phyloP scores from a whole-genome alignment of 2,888 invertebrate genomes.

The Polydrusus cervinus region DNA sequence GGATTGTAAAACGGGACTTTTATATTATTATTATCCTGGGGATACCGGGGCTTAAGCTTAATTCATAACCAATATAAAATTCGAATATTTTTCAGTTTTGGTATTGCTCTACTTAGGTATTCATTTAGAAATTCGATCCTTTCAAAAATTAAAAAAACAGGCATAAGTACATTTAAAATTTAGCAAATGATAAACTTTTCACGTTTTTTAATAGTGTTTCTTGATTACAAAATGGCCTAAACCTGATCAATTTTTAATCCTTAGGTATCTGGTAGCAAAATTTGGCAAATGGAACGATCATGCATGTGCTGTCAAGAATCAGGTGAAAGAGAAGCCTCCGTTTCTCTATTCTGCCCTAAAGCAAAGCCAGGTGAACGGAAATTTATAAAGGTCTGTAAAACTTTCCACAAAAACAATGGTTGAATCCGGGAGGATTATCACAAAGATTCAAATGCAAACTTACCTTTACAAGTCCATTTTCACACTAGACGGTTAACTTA shows the following conservation, averaged over 20 bases:
- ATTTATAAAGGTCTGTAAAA: slow-evolving; percentile 81
- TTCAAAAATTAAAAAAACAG: too few relatives aligned
- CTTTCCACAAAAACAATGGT: slow-evolving; percentile 37
- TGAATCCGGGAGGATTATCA: background rate
- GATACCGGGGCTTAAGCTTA: too few relatives aligned
- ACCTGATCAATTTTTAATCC: slow-evolving; percentile 34
- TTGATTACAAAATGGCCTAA: background rate
- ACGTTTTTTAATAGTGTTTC: too few relatives aligned
- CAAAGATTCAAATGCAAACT: background rate
- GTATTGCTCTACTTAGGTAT: too few relatives aligned
- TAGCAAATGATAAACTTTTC: too few relatives aligned
- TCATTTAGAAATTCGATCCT: too few relatives aligned
- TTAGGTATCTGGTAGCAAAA: slow-evolving; percentile 94
- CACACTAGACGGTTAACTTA: background rate
- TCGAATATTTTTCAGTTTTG: too few relatives aligned
- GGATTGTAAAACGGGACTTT: too few relatives aligned
- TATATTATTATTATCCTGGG: too few relatives aligned
- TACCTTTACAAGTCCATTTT: slow-evolving; percentile 1
- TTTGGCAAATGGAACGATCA: slow-evolving; percentile 96
- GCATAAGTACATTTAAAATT: too few relatives aligned
- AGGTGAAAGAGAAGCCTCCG: slow-evolving; percentile 91
- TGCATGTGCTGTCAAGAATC: slow-evolving; percentile 97
- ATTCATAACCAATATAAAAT: too few relatives aligned
- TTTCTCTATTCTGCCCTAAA: slow-evolving; percentile 91
- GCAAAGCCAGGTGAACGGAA: slow-evolving; percentile 89